Conservation (phyloP, 2,113 vertebrate species). For the Mormyrus iriodes region DNA sequence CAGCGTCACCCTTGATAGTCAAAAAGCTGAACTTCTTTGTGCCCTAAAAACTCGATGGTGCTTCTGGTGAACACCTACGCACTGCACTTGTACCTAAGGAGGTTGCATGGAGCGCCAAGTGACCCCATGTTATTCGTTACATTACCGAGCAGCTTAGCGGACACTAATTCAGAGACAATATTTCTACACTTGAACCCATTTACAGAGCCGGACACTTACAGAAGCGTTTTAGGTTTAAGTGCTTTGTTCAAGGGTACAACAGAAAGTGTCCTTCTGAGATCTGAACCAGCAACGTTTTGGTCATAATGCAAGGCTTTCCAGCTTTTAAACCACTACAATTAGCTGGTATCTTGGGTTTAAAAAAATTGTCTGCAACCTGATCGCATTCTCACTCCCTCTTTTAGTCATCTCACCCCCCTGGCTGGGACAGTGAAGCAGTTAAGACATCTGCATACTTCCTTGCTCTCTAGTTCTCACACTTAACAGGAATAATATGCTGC, state of each 20-base stretch:
- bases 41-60: neutral
- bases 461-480: neutral
- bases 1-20: constrained; percentile 11
- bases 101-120: neutral
- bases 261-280: constrained; percentile 1
- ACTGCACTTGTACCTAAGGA: constrained; percentile 2
- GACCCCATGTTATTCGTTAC: neutral
- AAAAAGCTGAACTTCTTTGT: neutral
- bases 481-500: constrained; percentile 3
- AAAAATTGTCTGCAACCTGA: neutral
- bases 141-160: neutral
- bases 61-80: neutral
- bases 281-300: neutral
- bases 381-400: neutral
- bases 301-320: constrained; percentile 1
- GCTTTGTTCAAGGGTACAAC: constrained; percentile 12
- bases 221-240: neutral
- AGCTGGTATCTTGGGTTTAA: constrained; percentile 1
- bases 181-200: neutral
- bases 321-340: neutral
- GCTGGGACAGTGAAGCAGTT: neutral
- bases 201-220: neutral
- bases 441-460: neutral
- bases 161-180: constrained; percentile 3
- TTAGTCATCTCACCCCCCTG: neutral